These are phyloP conservation scores for Minunthozetes semirufus DNA, from an alignment of 2,888 invertebrate species.

Conservation along the genomic window DNA sequence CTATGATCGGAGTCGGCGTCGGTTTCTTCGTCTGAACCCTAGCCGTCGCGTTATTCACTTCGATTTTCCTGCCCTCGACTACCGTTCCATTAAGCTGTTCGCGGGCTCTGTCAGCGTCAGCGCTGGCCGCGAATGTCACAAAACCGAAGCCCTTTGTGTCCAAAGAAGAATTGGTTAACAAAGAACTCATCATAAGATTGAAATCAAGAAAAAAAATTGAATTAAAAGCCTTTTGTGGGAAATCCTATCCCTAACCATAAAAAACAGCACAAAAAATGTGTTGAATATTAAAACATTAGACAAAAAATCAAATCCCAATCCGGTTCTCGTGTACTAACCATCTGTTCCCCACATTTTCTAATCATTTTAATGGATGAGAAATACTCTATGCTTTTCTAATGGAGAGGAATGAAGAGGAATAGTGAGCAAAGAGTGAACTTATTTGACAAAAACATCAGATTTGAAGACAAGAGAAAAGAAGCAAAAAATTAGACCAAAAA, in stretches of 20 bases:
- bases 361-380: neutral
- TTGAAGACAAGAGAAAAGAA: neutral
- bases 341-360: conserved; percentile 7
- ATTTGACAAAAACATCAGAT: neutral
- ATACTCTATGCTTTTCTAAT: neutral
- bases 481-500: conserved; percentile 18
- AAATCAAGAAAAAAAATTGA: neutral
- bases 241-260: neutral
- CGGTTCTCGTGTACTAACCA: neutral
- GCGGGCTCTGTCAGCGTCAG: conserved; percentile 99
- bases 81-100: conserved; percentile 99
- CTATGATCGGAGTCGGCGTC: conserved; percentile 54
- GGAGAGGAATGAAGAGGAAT: no score
- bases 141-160: conserved; percentile 98
- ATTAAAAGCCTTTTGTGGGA: neutral
- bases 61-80: conserved; percentile 99
- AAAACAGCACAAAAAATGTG: neutral
- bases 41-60: conserved; percentile 99
- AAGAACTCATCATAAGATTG: conserved; percentile 37
- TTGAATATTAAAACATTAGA: neutral
- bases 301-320: neutral
- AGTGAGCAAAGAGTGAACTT: neutral
- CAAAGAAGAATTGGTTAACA: conserved; percentile 74
- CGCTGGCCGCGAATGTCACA: conserved; percentile 99
- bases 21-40: conserved; percentile 99